Percentiles rank a stretch among this genome's conserved stretches.
Conservation (phyloP, 1,140 invertebrate species). For the Dryas iulia region DNA sequence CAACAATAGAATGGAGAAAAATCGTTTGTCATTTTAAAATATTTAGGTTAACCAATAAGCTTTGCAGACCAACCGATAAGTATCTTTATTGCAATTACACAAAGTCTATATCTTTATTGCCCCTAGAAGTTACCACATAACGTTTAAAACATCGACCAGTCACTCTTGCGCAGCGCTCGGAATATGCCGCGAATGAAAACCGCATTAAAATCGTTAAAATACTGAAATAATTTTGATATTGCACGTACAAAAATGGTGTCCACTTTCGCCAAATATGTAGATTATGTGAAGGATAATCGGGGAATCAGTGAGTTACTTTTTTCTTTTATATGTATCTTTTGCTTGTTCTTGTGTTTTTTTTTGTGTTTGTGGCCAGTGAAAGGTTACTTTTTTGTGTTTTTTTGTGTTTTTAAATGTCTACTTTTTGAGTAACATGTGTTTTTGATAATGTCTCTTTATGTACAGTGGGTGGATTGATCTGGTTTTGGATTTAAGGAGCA, state of each 20-base stretch:
- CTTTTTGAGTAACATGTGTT: too few species aligned
- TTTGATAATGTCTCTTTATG: too few species aligned
- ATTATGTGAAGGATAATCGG: conserved; percentile 44
- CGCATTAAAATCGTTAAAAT: too few species aligned
- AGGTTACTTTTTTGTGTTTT: too few species aligned
- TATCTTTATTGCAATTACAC: conserved; percentile 13
- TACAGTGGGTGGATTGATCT: too few species aligned
- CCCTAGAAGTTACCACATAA: background rate
- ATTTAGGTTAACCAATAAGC: background rate
- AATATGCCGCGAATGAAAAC: conserved; percentile 26
- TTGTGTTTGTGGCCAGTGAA: background rate
- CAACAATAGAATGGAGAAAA: background rate
- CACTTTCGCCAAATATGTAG: conserved; percentile 37
- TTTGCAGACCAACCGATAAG: background rate
- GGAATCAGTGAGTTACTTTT: conserved; percentile 51
- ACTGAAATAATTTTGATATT: background rate
- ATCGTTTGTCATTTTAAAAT: conserved; percentile 4
- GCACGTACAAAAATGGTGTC: conserved; percentile 46
- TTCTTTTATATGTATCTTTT: conserved; percentile 12
- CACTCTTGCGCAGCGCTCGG: conserved; percentile 49
- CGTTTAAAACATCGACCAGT: conserved; percentile 42
- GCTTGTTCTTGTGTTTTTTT: background rate
- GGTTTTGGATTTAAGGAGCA: too few species aligned
- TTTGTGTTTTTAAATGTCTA: too few species aligned
- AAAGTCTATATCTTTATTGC: conserved; percentile 5